Base-by-base conservation (phyloP, 2,113 vertebrate species). In the Leucopternis melanops region DNA sequence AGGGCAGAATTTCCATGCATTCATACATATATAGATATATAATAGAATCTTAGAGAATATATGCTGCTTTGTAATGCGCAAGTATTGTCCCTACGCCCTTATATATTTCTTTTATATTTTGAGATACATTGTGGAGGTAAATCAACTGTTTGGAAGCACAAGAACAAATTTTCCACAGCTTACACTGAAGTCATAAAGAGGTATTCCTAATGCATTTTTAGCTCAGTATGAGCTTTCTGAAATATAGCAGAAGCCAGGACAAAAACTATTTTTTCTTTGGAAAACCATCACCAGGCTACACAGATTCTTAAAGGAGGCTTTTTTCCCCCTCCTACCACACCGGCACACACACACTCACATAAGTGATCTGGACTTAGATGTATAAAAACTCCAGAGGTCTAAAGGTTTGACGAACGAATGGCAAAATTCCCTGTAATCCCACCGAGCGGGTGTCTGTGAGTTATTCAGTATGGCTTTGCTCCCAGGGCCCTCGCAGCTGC, bases 371-470 rank as follows among this genome's bases (percentile, higher is more conserved):
- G 32, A 50, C 54, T 81, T 67, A 59, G n/a, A 57, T 34, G 38
- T 63, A 42, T n/a, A 79, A 84, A 92, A 93, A 27, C 13, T 81
- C 38, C 57, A 0, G 8, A 75, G 38, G 40, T 58, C 38, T 62
- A 69, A 75, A 73, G n/a, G 40, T 18, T 21, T 93, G 40, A 12
- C 4, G 32, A 86, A 86, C 4, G 2, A 83, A 61, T 27, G 73
- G 34, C 86, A 84, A 66, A 91, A 70, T 75, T 49, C 52, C 66
- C 63, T 69, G 15, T 31, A 45, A 36, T 58, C 27, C 57, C 4
- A 1, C 14, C 0, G 2, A 73, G 50, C 2, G 21, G n/a, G 36
- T 87, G 85, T 66, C 65, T 5, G 1, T 1, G 42, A 69, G 78
- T 78, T 75, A 16, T 31, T 63, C 3, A 4, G 42, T 9, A n/a